These are phyloP conservation scores for Tragelaphus strepsiceros DNA, from an alignment of 2,113 vertebrate species.

Conservation along the genomic window DNA sequence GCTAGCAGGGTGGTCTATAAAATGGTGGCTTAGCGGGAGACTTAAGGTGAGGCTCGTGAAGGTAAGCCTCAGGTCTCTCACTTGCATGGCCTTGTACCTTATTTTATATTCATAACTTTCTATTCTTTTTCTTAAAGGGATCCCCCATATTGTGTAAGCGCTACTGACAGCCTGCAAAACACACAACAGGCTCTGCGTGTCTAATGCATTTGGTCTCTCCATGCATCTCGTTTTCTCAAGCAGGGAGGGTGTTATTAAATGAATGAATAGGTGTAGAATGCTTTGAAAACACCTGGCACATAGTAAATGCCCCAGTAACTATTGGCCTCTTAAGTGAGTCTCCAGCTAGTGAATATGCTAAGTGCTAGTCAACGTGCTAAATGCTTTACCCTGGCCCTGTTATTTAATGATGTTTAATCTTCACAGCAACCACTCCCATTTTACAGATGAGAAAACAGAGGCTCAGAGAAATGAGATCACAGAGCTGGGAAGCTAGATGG, in stretches of 20 bases:
- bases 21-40: neutral
- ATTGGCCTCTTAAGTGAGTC: neutral
- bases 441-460: conserved; percentile 28
- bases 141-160: neutral
- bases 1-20: neutral
- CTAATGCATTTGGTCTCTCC: neutral
- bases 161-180: neutral
- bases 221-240: neutral
- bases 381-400: neutral
- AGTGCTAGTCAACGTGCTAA: neutral
- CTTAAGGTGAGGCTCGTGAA: neutral
- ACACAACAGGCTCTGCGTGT: neutral
- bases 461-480: neutral
- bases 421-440: neutral
- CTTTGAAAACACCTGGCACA: neutral
- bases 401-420: neutral
- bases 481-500: neutral
- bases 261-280: neutral
- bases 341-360: neutral
- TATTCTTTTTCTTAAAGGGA: neutral
- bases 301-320: neutral
- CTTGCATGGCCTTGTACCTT: neutral
- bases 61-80: neutral
- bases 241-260: neutral
- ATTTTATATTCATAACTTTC: neutral